A percentile compares a stretch with the other conserved stretches of the same genome.
phyloP scores from a whole-genome alignment of 64 coral and sea anemone genomes.

The Montipora capricornis region DNA sequence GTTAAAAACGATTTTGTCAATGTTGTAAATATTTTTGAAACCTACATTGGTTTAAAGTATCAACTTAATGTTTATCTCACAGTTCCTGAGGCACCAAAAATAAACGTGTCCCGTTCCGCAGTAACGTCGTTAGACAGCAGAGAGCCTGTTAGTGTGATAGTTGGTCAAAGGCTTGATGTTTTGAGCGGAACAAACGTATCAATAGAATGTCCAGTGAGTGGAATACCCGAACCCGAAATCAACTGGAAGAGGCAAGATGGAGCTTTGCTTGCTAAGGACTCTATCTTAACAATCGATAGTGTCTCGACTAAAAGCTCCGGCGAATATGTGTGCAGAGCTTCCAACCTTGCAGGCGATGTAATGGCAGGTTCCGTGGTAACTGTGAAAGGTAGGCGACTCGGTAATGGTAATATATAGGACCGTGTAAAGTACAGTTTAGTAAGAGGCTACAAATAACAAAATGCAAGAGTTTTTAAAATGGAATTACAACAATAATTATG shows the following conservation, averaged over 20 bases:
- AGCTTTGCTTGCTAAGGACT: not conserved
- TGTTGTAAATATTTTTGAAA: not conserved
- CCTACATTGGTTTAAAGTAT: not conserved
- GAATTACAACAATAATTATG: no score
- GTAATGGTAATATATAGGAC: no score
- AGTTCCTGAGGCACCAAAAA: constrained; percentile 32
- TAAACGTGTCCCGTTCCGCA: constrained; percentile 42
- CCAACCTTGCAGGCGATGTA: constrained; percentile 77
- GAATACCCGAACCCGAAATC: constrained; percentile 40
- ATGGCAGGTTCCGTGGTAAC: constrained; percentile 21
- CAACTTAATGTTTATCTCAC: not conserved
- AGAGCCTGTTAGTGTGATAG: constrained; percentile 13
- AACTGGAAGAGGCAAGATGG: constrained; percentile 40
- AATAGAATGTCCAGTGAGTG: constrained; percentile 56
- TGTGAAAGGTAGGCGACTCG: constrained; percentile 65
- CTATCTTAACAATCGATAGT: constrained; percentile 41
- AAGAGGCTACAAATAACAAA: no score
- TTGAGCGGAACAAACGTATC: constrained; percentile 48
- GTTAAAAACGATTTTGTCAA: not conserved
- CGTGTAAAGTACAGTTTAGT: no score
- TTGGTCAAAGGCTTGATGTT: constrained; percentile 38
- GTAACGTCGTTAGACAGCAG: constrained; percentile 21
- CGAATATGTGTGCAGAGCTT: constrained; percentile 63
- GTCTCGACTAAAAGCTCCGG: constrained; percentile 61
- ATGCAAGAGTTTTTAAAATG: no score